These are phyloP conservation scores for Cyanoderma ruficeps DNA, from an alignment of 2,113 vertebrate species.

Conservation along the genomic window DNA sequence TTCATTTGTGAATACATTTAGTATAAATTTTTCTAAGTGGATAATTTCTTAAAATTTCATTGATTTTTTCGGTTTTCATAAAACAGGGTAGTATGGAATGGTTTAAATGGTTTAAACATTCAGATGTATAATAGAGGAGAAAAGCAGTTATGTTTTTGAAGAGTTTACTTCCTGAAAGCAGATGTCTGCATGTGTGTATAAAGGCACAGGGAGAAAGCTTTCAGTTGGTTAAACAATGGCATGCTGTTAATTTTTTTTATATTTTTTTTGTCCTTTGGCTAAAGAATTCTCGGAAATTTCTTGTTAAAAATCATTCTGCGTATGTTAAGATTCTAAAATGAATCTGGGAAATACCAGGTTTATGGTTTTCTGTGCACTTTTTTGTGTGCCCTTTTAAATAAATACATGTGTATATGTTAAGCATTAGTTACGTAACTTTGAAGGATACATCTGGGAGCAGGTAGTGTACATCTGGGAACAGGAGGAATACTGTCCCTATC, in stretches of 20 bases:
- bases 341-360: not conserved
- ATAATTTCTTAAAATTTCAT: not conserved
- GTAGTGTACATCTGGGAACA: not conserved
- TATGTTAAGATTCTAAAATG: not conserved
- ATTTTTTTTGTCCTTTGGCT: not conserved
- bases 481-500: not conserved
- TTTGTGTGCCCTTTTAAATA: not conserved
- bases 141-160: not conserved
- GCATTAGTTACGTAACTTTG: not conserved
- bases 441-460: not conserved
- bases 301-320: not conserved
- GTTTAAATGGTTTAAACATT: not conserved
- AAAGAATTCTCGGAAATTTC: not conserved
- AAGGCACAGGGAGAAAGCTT: not conserved
- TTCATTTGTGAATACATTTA: not conserved
- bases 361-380: not conserved
- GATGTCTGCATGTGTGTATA: constrained; percentile 7
- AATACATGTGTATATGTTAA: not conserved
- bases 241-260: not conserved
- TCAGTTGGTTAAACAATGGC: constrained; percentile 1
- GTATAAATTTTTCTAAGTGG: not conserved
- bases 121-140: not conserved
- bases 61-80: not conserved
- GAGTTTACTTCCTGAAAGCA: constrained; percentile 16
- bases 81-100: not conserved